Conservation (phyloP, 2,888 invertebrate species). For the Aporophyla lueneburgensis region DNA sequence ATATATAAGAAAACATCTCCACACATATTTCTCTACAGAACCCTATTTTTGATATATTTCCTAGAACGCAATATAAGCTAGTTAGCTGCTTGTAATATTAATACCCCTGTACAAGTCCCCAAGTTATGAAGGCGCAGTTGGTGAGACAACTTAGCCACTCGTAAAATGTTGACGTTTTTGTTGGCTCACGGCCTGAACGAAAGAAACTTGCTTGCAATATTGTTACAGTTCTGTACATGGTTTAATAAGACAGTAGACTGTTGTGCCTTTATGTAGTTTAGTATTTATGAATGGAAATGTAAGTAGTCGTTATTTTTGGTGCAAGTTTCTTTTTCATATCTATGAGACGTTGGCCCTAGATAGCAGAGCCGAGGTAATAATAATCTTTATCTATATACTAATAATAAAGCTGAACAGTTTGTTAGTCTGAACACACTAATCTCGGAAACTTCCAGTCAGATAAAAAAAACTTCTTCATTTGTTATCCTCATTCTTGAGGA, state of each 20-base stretch:
- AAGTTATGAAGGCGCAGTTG: constrained; percentile 59
- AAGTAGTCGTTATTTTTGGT: too few species aligned
- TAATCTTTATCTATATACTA: too few species aligned
- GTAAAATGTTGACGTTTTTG: constrained; percentile 59
- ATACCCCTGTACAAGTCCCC: constrained; percentile 37
- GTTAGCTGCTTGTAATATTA: constrained; percentile 44
- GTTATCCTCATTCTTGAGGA: too few species aligned
- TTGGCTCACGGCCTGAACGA: constrained; percentile 51
- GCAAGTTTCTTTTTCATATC: not conserved
- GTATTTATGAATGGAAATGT: not conserved
- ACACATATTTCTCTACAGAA: not conserved
- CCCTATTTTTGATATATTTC: not conserved
- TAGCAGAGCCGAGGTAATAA: not conserved
- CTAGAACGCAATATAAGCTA: constrained; percentile 24
- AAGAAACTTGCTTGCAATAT: constrained; percentile 50
- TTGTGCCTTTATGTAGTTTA: not conserved
- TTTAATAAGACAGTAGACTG: constrained; percentile 43
- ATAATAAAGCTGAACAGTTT: too few species aligned
- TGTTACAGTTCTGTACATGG: constrained; percentile 39
- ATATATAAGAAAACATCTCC: not conserved
- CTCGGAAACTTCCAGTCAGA: too few species aligned
- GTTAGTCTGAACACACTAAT: too few species aligned
- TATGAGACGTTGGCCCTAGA: not conserved
- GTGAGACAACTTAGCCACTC: constrained; percentile 38
- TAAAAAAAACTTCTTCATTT: too few species aligned